A percentile compares a stretch with the other conserved stretches of the same genome.
phyloP scores from a whole-genome alignment of 2,888 invertebrate species.

The Rapana venosa region DNA sequence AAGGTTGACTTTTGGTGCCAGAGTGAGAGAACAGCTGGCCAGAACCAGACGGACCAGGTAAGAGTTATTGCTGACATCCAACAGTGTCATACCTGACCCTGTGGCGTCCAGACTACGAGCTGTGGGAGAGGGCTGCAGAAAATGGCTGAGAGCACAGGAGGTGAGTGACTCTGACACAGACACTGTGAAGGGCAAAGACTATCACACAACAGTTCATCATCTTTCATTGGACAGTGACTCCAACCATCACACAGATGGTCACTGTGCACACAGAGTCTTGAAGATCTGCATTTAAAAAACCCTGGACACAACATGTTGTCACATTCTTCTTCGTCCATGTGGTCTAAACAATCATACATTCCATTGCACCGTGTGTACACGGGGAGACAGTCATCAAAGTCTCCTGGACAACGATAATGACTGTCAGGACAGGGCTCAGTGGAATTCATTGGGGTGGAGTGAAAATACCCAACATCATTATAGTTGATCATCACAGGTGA shows the following conservation, averaged over 20 bases:
- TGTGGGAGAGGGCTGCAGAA: background rate
- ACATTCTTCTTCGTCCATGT: slow-evolving; percentile 4
- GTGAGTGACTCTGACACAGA: slow-evolving; percentile 5
- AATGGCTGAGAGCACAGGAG: background rate
- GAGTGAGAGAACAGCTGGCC: background rate
- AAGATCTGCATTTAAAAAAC: background rate
- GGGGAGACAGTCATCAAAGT: background rate
- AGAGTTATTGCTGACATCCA: background rate
- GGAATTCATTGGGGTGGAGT: background rate
- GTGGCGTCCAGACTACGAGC: background rate
- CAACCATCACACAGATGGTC: slow-evolving; percentile 25
- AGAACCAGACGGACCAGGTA: background rate
- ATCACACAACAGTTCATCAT: slow-evolving; percentile 6
- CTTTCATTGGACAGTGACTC: background rate
- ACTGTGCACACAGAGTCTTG: background rate
- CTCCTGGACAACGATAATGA: slow-evolving; percentile 9
- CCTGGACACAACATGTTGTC: background rate
- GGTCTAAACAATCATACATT: background rate
- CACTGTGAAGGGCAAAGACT: background rate
- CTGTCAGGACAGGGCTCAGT: background rate
- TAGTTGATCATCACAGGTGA: background rate
- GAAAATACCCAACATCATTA: background rate
- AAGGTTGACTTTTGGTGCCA: background rate
- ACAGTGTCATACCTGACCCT: background rate
- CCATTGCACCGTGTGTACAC: slow-evolving; percentile 15